Evolutionary conservation across 2,888 invertebrate genomes (phyloP).

Genomic region (Drosophila aldrichi): DNA sequence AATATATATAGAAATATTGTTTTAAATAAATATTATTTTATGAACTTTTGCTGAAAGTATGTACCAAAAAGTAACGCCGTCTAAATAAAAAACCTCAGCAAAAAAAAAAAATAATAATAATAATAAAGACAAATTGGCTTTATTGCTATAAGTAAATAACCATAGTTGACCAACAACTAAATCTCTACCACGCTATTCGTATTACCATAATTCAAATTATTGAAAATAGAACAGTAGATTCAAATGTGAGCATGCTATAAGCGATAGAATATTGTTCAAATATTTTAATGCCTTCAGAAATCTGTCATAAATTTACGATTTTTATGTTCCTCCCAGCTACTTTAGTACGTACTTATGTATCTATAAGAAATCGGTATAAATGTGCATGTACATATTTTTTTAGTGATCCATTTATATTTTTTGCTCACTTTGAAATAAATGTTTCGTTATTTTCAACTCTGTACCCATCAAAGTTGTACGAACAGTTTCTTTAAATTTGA

Average conservation of each 20-base stretch:
- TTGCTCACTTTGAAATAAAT: slow-evolving; percentile 16
- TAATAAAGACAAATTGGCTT: slow-evolving; percentile 54
- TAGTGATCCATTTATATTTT: slow-evolving; percentile 2
- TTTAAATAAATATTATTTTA: slow-evolving; percentile 45
- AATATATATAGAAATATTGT: slow-evolving; percentile 27
- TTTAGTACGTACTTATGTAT: background rate
- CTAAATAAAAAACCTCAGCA: slow-evolving; percentile 55
- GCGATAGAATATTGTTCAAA: slow-evolving; percentile 29
- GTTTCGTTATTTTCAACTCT: slow-evolving; percentile 13
- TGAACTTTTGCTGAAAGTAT: slow-evolving; percentile 67
- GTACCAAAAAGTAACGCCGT: slow-evolving; percentile 43
- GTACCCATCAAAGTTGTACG: background rate
- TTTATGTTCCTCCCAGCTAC: slow-evolving; percentile 35
- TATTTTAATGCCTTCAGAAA: slow-evolving; percentile 49
- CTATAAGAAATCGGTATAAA: background rate
- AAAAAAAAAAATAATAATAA: slow-evolving; percentile 45
- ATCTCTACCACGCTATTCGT: slow-evolving; percentile 37
- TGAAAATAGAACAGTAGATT: slow-evolving; percentile 26
- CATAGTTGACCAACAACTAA: slow-evolving; percentile 3
- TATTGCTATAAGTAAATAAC: slow-evolving; percentile 46
- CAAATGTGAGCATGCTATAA: slow-evolving; percentile 34
- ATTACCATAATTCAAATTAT: slow-evolving; percentile 31
- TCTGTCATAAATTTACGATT: slow-evolving; percentile 37
- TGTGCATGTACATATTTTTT: background rate
- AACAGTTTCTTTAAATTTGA: too few species aligned